Base-by-base conservation (phyloP, 2,113 vertebrate genomes). In the Marcusenius ussheri region DNA sequence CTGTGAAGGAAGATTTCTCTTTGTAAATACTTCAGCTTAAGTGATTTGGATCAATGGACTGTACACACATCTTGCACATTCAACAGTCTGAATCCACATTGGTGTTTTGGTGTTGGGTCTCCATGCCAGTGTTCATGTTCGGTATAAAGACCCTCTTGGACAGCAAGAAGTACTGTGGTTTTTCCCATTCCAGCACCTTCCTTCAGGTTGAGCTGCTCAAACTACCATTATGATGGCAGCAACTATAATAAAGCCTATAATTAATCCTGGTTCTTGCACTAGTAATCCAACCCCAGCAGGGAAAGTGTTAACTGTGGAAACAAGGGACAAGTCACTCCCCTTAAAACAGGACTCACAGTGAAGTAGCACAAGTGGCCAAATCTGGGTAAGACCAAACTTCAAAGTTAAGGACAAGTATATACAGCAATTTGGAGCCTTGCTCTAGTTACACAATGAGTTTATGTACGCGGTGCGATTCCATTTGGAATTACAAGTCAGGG, bases 21-120 rank as follows among this genome's bases (percentile, higher is more conserved):
- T 91, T 99, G 97, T 98, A 99, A 98, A 99, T 98, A 98, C 10
- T 70, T 96, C 95, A 91, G 91, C 95, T 96, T 97, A 97, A 97
- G 97, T 97, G 97, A 97, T 95, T 95, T 97, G 95, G 93, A 95
- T 96, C 96, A 27, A 66, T 27, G 62, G 62, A 70, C 62, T 13
- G 10, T 13, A 31, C 10, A 9, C 56, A 31, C 62, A 70, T 31
- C 62, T 66, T 13, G n/a, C 62, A n/a, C n/a, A 13, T 27, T 27
- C 9, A n/a, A n/a, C 24, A 31, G 62, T 31, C n/a, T 13, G n/a
- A 66, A 66, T 13, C 13, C 10, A 1, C n/a, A 1, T 31, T 70
- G 62, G 27, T 11, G 62, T 62, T 62, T n/a, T 24, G 24, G 88
- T 93, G 94, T 97, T 97, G 94, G 95, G 95, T 96, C 92, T 96